Base-by-base conservation (phyloP, 2,888 invertebrate genomes). In the Scelioninae gen. 1 region DNA sequence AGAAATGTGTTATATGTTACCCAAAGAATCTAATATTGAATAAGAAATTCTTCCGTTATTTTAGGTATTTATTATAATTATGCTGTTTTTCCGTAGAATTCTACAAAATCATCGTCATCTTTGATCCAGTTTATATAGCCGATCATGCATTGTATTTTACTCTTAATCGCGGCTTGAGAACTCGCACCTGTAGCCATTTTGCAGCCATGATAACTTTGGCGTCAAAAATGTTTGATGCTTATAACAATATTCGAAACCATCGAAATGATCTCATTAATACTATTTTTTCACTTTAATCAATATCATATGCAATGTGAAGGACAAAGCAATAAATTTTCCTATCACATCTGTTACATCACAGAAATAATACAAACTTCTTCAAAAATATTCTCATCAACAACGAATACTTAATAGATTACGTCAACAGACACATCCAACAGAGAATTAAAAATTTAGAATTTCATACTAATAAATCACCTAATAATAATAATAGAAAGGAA, bases 111-210 rank as follows among this genome's bases (percentile, higher is more conserved):
- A 0, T 72, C 55, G 23, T 79, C 55, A 0, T 72, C 55, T 31
- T 11, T 29, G 49, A 79, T 66, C 79, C 79, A 79, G 7, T 79
- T 55, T 13, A 72, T 72, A 74, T 66, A 79, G 5, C 79, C 79
- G 13, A 79, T 72, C 7, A 72, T 32, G 23, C 58, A 60, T 10
- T 23, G 58, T 71, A 63, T 29, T 71, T 78, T 78, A 1, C 3
- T 65, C 58, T 71, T 43, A 43, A 78, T 71, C 0, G 63, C 63
- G 5, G 10, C 3, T 23, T 32, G 38, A 11, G 78, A 43, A 0
- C 0, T 6, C 4, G 23, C 11, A n/a, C 71, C 78, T n/a, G n/a
- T n/a, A 78, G 43, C 78, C 78, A 78, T 6, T 10, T 11, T 23
- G 51, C 16, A 32, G n/a, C n/a, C 32, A 7, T 31, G 43, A 78